phyloP scores from a whole-genome alignment of 2,113 vertebrate species.

The Sphyrna mokarran region DNA sequence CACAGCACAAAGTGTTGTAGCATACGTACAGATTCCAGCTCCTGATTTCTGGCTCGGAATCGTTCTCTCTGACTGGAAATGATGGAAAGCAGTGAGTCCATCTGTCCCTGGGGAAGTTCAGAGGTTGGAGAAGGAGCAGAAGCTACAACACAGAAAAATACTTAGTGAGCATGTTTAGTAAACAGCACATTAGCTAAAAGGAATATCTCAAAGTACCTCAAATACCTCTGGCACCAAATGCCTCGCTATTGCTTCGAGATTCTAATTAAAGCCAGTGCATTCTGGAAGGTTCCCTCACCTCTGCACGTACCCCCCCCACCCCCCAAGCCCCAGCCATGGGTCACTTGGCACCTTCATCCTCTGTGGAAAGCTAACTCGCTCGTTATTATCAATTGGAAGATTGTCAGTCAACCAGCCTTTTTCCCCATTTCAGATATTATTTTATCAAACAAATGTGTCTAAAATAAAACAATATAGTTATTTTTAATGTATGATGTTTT shows the following conservation, averaged over 20 bases:
- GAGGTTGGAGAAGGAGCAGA: conserved; percentile 17
- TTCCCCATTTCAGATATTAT: neutral
- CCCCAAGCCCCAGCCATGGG: neutral
- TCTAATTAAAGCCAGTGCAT: neutral
- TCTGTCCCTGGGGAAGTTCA: conserved; percentile 76
- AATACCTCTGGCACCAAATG: neutral
- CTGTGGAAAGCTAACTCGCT: neutral
- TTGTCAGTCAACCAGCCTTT: neutral
- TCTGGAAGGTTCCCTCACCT: neutral
- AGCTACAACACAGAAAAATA: neutral
- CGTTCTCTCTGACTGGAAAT: conserved; percentile 95
- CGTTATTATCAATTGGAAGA: neutral
- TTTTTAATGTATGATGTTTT: neutral
- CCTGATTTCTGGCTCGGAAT: conserved; percentile 86
- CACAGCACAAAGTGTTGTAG: neutral
- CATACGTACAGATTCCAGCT: conserved; percentile 77
- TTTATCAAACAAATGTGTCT: neutral
- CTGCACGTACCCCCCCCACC: neutral
- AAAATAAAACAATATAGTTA: neutral
- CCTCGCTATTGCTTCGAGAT: neutral
- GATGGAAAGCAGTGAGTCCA: conserved; percentile 92
- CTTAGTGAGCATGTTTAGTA: neutral
- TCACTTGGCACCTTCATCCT: neutral
- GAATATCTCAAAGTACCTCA: neutral
- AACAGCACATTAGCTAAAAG: neutral